Base-by-base conservation (phyloP, 2,797 vertebrate species). In the Orientallactaga sibirica region DNA sequence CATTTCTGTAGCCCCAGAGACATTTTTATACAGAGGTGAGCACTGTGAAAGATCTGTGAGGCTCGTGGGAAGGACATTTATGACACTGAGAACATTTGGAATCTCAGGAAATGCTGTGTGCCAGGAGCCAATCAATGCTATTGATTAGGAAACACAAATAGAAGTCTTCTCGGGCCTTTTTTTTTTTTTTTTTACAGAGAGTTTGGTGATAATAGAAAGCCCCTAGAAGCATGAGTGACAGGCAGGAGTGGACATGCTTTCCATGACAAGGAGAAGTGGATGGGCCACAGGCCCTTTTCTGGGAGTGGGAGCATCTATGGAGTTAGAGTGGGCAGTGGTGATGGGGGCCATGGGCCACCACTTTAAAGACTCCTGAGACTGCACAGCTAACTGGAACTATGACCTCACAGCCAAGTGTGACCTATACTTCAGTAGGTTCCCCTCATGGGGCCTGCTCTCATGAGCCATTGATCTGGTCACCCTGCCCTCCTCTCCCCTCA, bases 131-230 rank as follows among this genome's bases (percentile, higher is more conserved):
- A n/a, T 95, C 91, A 84, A 71, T 84, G 83, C 66, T 82, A 81
- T 93, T 87, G 81, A 93, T 25, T 43, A 37, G 88, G 71, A 90
- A 80, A 90, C 78, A 90, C 79, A 91, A 94, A 91, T 75, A 92
- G 86, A 92, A 91, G 41, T 93, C 82, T 93, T 93, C 67, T 71
- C 6, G 12, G 71, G 70, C 85, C 52, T 43, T 80, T 48, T 48
- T 48, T 48, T 48, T 48, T 48, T 48, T 48, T 48, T 48, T 48
- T 91, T 52, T 73, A 29, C 7, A 52, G 92, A 84, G 78, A 62
- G 61, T 85, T 87, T 85, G 71, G 66, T 0, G 3, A 71, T 92
- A 48, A 92, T 4, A 74, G 55, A 86, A 48, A 52, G 33, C n/a
- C 27, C 76, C 58, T 14, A 41, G 73, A 22, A 90, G n/a, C 19